Conservation (phyloP, 2,797 vertebrate species). For the Sphaeramia orbicularis region DNA sequence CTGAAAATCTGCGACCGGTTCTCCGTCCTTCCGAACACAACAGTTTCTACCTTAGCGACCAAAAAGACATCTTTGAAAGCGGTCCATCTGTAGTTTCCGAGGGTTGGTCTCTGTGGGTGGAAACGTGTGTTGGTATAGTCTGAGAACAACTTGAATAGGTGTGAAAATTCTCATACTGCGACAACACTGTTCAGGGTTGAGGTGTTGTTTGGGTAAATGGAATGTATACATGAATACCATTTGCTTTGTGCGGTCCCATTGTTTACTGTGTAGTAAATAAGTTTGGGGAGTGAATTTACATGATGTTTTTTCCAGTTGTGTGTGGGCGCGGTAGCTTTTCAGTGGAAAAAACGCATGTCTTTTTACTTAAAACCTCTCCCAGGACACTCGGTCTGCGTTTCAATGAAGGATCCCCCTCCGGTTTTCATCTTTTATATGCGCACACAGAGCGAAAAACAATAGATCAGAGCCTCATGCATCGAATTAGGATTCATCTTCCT, state of each 20-base stretch:
- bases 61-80: too few species aligned
- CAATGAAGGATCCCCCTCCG: constrained; percentile 5
- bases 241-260: too few species aligned
- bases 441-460: neutral
- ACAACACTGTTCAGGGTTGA: neutral
- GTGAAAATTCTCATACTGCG: neutral
- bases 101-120: neutral
- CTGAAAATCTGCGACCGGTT: too few species aligned
- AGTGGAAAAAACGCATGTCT: constrained; percentile 42
- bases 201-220: neutral
- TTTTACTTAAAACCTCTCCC: constrained; percentile 27
- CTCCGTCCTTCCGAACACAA: too few species aligned
- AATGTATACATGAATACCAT: neutral
- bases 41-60: neutral
- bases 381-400: constrained; percentile 11
- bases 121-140: neutral
- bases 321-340: constrained; percentile 9
- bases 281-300: too few species aligned
- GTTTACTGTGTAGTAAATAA: too few species aligned
- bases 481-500: constrained; percentile 8
- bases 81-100: neutral
- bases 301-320: too few species aligned
- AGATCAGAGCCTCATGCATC: constrained; percentile 1
- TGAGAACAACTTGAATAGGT: neutral
- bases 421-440: neutral